Evolutionary conservation across 2,113 vertebrate genomes (phyloP).

Genomic region (Cebus imitator): DNA sequence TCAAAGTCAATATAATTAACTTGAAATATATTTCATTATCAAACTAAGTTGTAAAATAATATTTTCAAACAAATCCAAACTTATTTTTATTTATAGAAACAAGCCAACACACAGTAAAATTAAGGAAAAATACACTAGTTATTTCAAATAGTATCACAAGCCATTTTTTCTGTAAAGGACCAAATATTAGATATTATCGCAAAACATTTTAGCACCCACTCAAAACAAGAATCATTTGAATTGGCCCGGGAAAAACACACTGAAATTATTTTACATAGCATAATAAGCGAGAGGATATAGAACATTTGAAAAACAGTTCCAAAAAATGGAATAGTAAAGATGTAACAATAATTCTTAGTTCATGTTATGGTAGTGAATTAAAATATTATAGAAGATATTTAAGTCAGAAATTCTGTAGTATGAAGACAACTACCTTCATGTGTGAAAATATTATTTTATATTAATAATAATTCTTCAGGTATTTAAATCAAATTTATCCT

Average conservation of each 20-base stretch:
- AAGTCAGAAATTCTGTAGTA: background rate
- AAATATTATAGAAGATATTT: background rate
- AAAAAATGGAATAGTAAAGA: background rate
- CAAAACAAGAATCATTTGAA: slow-evolving; percentile 19
- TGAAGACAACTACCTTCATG: background rate
- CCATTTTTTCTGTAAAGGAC: background rate
- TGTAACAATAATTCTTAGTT: background rate
- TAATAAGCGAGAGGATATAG: background rate
- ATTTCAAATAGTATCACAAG: background rate
- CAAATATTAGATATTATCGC: slow-evolving; percentile 21
- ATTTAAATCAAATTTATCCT: slow-evolving; percentile 12
- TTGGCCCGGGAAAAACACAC: background rate
- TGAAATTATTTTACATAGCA: background rate
- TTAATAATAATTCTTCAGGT: slow-evolving; percentile 2
- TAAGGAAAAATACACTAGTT: background rate
- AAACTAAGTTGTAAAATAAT: background rate
- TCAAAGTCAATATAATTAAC: background rate
- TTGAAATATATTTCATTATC: slow-evolving; percentile 4
- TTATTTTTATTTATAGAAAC: slow-evolving; percentile 52
- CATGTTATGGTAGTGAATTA: background rate
- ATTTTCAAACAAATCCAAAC: background rate
- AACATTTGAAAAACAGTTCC: background rate
- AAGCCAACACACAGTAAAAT: slow-evolving; percentile 15
- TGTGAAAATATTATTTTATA: slow-evolving; percentile 25
- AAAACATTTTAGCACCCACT: slow-evolving; percentile 22